Base-by-base conservation (phyloP, 1,140 invertebrate genomes). In the Caenorhabditis brenneri region DNA sequence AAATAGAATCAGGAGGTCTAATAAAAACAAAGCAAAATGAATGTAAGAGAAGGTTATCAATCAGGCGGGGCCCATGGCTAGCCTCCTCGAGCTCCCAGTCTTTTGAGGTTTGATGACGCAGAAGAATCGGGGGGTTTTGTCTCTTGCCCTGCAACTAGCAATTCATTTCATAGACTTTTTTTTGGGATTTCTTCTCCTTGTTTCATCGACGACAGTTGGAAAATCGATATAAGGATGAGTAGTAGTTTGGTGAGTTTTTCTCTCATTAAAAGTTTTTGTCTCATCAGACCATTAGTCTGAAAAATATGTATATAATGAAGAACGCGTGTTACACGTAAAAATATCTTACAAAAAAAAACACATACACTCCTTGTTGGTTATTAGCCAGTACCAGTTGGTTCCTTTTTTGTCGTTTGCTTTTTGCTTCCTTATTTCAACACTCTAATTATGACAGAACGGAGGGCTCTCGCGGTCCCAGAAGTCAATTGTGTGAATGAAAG, bases 101-200 rank as follows among this genome's bases (percentile, higher is more conserved):
- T 42, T 42, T 74, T 74, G 65, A 74, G 65, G 65, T 74, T 74
- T 74, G 65, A 74, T 74, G 65, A 74, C 65, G 65, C 65, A 36
- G 46, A 74, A 74, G 46, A 74, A 42, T 22, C 36, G 65, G 36
- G 29, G 36, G 58, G 58, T 10, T 15, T 65, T 65, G 58, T 36
- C 36, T 36, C 36, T 74, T 74, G 65, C 42, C 65, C 33, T 74
- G 65, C 33, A 39, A n/a, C 12, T 15, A 74, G 36, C 65, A 39
- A 74, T 74, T 74, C 60, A 36, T 65, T 65, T 65, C 36, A 46
- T 74, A 42, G 65, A 74, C 19, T 22, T 74, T 74, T 58, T 74
- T 74, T 39, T 55, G 24, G 22, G 53, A 55, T 55, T 27, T 55
- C 53, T n/a, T 9, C 7, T 22, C 10, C 15, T 12, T 55, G 53